These are phyloP conservation scores for Pteruthius melanotis DNA, from an alignment of 2,113 vertebrate species.

Conservation along the genomic window DNA sequence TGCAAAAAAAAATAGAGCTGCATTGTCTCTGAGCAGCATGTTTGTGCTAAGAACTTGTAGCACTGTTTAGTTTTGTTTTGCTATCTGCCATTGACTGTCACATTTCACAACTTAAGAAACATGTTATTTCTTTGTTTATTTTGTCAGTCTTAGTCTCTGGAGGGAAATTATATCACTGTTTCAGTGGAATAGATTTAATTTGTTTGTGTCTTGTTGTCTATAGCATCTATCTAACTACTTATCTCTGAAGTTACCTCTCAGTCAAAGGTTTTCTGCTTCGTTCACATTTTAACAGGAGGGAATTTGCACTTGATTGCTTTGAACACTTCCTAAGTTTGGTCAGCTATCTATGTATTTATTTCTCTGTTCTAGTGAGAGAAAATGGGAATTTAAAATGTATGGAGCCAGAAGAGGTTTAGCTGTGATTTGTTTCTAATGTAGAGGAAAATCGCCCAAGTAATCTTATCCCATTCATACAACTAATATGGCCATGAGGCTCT, in stretches of 20 bases:
- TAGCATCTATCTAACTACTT: slow-evolving; percentile 72
- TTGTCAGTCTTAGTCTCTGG: slow-evolving; percentile 80
- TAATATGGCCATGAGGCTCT: slow-evolving; percentile 52
- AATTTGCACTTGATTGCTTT: slow-evolving; percentile 68
- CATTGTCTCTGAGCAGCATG: background rate
- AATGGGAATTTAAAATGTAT: slow-evolving; percentile 65
- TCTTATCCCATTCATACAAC: slow-evolving; percentile 51
- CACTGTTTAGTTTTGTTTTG: slow-evolving; percentile 72
- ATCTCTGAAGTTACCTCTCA: slow-evolving; percentile 71
- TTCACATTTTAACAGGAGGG: slow-evolving; percentile 51
- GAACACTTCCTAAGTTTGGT: slow-evolving; percentile 65
- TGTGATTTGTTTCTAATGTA: slow-evolving; percentile 51
- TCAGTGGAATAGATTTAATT: slow-evolving; percentile 77
- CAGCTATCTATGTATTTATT: slow-evolving; percentile 65
- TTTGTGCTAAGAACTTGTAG: slow-evolving; percentile 55
- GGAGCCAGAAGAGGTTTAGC: slow-evolving; percentile 55
- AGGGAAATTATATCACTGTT: slow-evolving; percentile 80
- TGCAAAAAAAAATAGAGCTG: background rate
- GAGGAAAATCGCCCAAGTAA: slow-evolving; percentile 57
- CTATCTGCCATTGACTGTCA: slow-evolving; percentile 79
- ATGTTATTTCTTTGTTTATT: slow-evolving; percentile 82
- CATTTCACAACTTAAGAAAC: slow-evolving; percentile 79
- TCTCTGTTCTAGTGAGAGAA: slow-evolving; percentile 54
- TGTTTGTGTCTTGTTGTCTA: slow-evolving; percentile 76
- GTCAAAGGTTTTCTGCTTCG: slow-evolving; percentile 71